Evolutionary conservation across 1,140 invertebrate genomes (phyloP).

Genomic region (Globodera ellingtonae): DNA sequence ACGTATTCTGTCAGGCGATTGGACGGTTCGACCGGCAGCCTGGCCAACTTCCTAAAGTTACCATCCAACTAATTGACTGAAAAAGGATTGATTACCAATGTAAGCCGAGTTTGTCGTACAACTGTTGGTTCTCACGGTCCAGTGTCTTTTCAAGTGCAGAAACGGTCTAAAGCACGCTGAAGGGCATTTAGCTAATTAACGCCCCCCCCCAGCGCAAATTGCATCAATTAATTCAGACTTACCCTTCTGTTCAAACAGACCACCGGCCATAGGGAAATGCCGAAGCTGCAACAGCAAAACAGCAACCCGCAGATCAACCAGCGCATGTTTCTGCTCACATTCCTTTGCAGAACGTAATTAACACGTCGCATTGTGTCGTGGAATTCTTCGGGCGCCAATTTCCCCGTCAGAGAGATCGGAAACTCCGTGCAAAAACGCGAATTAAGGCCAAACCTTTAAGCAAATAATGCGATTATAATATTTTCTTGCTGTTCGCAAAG

Average conservation of each 20-base stretch:
- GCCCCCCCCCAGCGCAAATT: background rate
- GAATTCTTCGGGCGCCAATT: conserved; percentile 63
- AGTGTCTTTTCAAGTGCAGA: conserved; percentile 60
- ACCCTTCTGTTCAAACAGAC: conserved; percentile 61
- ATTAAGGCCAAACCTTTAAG: conserved; percentile 62
- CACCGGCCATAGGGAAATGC: conserved; percentile 64
- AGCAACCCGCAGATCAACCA: conserved; percentile 63
- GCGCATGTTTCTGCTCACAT: conserved; percentile 45
- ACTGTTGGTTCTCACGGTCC: conserved; percentile 61
- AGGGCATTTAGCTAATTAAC: background rate
- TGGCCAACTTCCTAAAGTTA: conserved; percentile 54
- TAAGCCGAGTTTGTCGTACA: conserved; percentile 63
- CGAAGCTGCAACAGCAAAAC: conserved; percentile 64
- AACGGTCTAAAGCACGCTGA: conserved; percentile 56
- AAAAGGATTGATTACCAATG: background rate
- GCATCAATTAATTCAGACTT: conserved; percentile 16
- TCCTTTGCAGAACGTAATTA: conserved; percentile 58
- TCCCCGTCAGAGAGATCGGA: conserved; percentile 56
- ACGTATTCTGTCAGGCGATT: conserved; percentile 61
- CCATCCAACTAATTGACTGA: conserved; percentile 4
- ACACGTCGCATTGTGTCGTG: conserved; percentile 57
- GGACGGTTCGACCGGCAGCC: conserved; percentile 48
- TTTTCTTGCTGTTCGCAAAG: background rate
- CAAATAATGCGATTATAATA: conserved; percentile 4
- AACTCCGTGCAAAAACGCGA: conserved; percentile 65